Conservation (phyloP, 1,140 invertebrate species). For the Hyles euphorbiae region DNA sequence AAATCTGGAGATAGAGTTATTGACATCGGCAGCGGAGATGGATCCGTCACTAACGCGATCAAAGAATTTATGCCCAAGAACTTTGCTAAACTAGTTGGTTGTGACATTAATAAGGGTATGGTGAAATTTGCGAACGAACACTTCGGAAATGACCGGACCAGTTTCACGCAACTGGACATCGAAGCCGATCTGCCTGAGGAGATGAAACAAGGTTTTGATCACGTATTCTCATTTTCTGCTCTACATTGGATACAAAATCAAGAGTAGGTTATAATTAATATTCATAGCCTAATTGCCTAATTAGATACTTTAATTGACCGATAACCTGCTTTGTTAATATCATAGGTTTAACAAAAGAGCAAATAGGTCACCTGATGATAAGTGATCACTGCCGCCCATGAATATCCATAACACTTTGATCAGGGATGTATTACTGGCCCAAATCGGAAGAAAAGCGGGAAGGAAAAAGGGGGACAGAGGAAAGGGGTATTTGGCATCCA, state of each 20-base stretch:
- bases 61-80: conserved; percentile 1
- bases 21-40: conserved; percentile 3
- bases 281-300: no score
- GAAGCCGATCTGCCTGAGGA: conserved; percentile 3
- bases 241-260: conserved; percentile 8
- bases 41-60: conserved; percentile 4
- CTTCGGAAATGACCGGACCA: conserved; percentile 2
- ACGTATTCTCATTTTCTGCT: conserved; percentile 7
- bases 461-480: no score
- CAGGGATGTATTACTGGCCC: no score
- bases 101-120: conserved; percentile 4
- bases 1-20: background rate
- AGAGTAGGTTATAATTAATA: conserved; percentile 1
- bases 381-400: no score
- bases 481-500: no score
- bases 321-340: no score
- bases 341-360: no score
- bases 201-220: conserved; percentile 3
- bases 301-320: no score
- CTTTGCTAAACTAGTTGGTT: background rate
- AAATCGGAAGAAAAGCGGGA: no score
- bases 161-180: conserved; percentile 1
- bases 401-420: no score
- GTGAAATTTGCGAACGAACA: conserved; percentile 2
- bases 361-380: no score